Base-by-base conservation (phyloP, 2,888 invertebrate species). In the Ptychoptera albimana region DNA sequence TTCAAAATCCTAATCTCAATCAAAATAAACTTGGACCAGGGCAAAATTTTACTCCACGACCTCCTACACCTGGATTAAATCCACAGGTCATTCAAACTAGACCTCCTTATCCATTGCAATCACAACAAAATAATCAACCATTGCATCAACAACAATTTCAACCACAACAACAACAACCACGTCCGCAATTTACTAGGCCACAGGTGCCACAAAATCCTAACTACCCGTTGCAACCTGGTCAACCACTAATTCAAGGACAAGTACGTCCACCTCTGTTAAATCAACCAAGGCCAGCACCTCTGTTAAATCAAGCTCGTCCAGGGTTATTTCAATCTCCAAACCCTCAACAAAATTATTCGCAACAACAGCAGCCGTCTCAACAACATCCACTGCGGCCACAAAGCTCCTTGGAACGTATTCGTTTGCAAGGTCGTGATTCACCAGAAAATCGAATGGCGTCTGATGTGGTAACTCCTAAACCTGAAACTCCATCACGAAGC, bases 91-190 rank as follows among this genome's bases (percentile, higher is more conserved):
- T 47, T 40, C 46, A 45, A 9, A 50, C 45, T 1, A 58, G 56
- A 45, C 63, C 61, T 37, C 58, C 57, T 35, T 60, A 57, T 47
- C 53, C 51, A 35, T 57, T 57, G 32, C 60, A 57, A 45, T 52
- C 52, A 36, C 54, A 52, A 41, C 57, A 55, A 48, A 48, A 50
- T 32, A 51, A 53, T 13, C 58, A 52, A 46, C 55, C 51, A 30
- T 52, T 46, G 12, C 51, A 47, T 8, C 53, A 46, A 9, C 53
- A 50, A 16, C 45, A 54, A 47, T 45, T 54, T 48, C 48, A 50
- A 50, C 45, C 55, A 47, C 48, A 54, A 51, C 52, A 53, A 8
- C 54, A 39, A 52, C 60, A 45, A 48, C 47, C 45, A 36, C 39
- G 46, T 36, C 46, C 43, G 2, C 41, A 30, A 36, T 12, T 23